Evolutionary conservation across 2,797 vertebrate genomes (phyloP), one percentile per base, ranked within the genome.

Genomic region (Poeciliopsis presidionis): DNA sequence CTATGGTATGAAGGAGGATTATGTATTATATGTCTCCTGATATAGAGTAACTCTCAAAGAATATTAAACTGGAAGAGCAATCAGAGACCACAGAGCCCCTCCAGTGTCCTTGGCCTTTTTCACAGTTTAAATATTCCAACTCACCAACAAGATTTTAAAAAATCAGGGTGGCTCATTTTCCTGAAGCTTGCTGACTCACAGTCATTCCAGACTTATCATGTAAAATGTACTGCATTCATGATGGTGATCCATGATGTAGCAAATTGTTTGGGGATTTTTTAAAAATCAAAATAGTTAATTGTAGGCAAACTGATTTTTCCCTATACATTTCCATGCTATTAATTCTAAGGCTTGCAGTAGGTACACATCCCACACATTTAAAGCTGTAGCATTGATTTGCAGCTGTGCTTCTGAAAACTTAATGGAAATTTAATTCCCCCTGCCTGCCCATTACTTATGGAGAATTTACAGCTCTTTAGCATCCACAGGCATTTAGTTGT

Each of bases 1-100:
- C 67, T 77, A 74, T 72, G 82, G 69, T 83, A 75, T 79, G 73
- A 76, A 41, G 71, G 11, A 47, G 51, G 83, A 82, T 88, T 84
- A 84, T 46, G 51, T 9, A 5, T 69, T 9, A 45, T 80, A 45
- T 74, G 73, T 81, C 65, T 85, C 9, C 45, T n/a, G 20, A 53
- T 46, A 75, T 45, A 63, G 65, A 80, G 55, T 82, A 78, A 83
- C 36, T 47, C 57, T 76, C 7, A 13, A 59, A 80, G 82, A 87
- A 88, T 88, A 73, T 86, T 81, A 80, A 81, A 83, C 28, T 75
- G 7, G 30, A 61, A 75, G 43, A 51, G 43, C 43, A 75, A 14
- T 46, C 61, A 57, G 41, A 59, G 22, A 70, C 30, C 72, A 47
- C 49, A 28, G 33, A 74, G 47, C 46, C 28, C 25, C 3, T 8